These are phyloP conservation scores for Aphidius gifuensis DNA, from an alignment of 1,140 invertebrate genomes.

Conservation along the genomic window DNA sequence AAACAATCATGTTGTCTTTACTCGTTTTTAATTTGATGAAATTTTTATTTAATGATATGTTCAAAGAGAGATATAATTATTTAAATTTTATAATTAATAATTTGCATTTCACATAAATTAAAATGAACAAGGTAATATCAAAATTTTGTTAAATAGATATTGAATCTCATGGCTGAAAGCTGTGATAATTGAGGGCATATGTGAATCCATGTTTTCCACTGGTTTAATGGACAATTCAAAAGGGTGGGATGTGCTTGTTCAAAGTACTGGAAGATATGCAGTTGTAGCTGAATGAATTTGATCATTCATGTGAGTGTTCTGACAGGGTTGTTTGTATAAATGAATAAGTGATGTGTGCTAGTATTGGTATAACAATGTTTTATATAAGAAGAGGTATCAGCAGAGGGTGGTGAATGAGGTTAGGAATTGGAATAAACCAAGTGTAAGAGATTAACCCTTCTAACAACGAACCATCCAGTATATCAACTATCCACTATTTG, in stretches of 20 bases:
- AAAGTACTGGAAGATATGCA: no score
- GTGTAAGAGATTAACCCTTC: constrained; percentile 57
- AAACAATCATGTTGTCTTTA: no score
- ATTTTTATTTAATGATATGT: no score
- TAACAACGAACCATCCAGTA: constrained; percentile 53
- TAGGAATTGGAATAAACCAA: constrained; percentile 56
- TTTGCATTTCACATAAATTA: no score
- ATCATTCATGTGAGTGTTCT: no score
- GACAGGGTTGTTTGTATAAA: background rate
- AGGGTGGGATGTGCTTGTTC: background rate
- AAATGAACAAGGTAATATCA: no score
- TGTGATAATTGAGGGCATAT: constrained; percentile 15
- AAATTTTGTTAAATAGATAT: no score
- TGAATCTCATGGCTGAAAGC: background rate
- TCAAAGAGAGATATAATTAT: no score
- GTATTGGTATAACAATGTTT: constrained; percentile 9
- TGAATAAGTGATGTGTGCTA: constrained; percentile 15
- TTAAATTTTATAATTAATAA: no score
- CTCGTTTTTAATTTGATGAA: no score
- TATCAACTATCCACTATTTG: constrained; percentile 42
- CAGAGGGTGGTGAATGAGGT: constrained; percentile 36
- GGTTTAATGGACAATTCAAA: background rate
- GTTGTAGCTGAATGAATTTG: no score
- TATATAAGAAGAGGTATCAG: constrained; percentile 3
- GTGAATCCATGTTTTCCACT: background rate